A percentile compares a stretch with the other conserved stretches of the same genome.
phyloP scores from a whole-genome alignment of 2,797 vertebrate species.

The Spea hammondii region DNA sequence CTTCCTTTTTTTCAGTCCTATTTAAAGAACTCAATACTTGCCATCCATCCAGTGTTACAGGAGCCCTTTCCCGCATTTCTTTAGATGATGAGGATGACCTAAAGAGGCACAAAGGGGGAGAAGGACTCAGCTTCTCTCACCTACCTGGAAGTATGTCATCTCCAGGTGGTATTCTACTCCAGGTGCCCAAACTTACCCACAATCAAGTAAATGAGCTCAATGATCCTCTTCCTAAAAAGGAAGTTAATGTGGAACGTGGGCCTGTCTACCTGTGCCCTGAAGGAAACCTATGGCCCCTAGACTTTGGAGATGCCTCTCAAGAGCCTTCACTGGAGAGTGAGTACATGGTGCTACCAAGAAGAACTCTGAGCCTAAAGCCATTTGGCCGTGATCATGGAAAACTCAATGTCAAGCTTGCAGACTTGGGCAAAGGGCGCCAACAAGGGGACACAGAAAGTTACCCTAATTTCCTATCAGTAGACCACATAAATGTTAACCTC shows the following conservation, averaged over 20 bases:
- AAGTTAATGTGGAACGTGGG: slow-evolving; percentile 79
- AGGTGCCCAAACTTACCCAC: slow-evolving; percentile 81
- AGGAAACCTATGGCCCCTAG: slow-evolving; percentile 77
- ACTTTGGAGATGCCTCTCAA: slow-evolving; percentile 80
- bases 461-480: slow-evolving; percentile 83
- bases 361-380: slow-evolving; percentile 90
- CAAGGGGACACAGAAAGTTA: slow-evolving; percentile 83
- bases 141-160: slow-evolving; percentile 93
- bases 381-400: slow-evolving; percentile 81
- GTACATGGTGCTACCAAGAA: slow-evolving; percentile 94
- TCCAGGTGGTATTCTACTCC: slow-evolving; percentile 80
- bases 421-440: slow-evolving; percentile 77
- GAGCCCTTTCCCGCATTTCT: slow-evolving; percentile 93
- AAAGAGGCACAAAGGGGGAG: slow-evolving; percentile 85
- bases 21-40: slow-evolving; percentile 98
- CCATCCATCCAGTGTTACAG: slow-evolving; percentile 95
- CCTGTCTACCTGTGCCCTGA: slow-evolving; percentile 94
- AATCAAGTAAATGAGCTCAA: slow-evolving; percentile 78
- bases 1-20: slow-evolving; percentile 75
- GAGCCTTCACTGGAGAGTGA: slow-evolving; percentile 85
- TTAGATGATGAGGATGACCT: slow-evolving; percentile 94
- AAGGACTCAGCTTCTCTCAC: slow-evolving; percentile 87
- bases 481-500: slow-evolving; percentile 85
- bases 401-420: slow-evolving; percentile 76
- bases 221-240: slow-evolving; percentile 80